Evolutionary conservation across 2,797 vertebrate genomes (phyloP).

Genomic region (Chaunax sp.): DNA sequence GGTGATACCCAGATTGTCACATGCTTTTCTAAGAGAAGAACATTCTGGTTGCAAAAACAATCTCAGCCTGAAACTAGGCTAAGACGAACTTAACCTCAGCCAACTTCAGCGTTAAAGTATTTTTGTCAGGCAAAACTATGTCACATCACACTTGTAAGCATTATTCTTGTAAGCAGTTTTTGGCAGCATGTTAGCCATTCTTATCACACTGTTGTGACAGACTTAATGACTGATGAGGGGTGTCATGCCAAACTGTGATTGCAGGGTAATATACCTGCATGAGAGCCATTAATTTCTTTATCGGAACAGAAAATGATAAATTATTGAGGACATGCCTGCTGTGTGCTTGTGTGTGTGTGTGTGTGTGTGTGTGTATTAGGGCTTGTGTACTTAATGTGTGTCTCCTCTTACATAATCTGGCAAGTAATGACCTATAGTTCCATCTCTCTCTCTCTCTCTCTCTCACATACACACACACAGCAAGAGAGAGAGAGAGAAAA

Average conservation of each 20-base stretch:
- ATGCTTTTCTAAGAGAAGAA: constrained; percentile 49
- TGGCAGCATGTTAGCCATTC: not conserved
- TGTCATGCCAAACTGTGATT: constrained; percentile 11
- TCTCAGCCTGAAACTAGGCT: constrained; percentile 41
- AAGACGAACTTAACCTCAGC: constrained; percentile 40
- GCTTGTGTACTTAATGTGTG: constrained; percentile 28
- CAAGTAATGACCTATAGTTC: constrained; percentile 59
- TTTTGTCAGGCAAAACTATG: constrained; percentile 4
- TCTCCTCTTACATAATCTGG: constrained; percentile 51
- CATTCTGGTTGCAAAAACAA: constrained; percentile 38
- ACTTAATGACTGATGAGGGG: constrained; percentile 26
- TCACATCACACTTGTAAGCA: not conserved
- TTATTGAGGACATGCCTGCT: constrained; percentile 24
- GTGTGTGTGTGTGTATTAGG: not conserved
- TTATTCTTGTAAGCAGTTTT: constrained; percentile 5
- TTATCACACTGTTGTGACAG: constrained; percentile 13
- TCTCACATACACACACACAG: not conserved
- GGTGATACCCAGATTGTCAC: constrained; percentile 51
- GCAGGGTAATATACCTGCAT: constrained; percentile 15
- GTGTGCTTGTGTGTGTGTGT: constrained; percentile 10
- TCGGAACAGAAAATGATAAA: constrained; percentile 16
- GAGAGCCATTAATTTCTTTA: constrained; percentile 30
- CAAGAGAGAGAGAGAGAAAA: constrained; percentile 10
- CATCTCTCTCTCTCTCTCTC: constrained; percentile 22
- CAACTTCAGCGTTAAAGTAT: constrained; percentile 14